A percentile compares a stretch with the other conserved stretches of the same genome.
phyloP scores from a whole-genome alignment of 1,140 invertebrate genomes.

The Zaprionus kolodkinae region DNA sequence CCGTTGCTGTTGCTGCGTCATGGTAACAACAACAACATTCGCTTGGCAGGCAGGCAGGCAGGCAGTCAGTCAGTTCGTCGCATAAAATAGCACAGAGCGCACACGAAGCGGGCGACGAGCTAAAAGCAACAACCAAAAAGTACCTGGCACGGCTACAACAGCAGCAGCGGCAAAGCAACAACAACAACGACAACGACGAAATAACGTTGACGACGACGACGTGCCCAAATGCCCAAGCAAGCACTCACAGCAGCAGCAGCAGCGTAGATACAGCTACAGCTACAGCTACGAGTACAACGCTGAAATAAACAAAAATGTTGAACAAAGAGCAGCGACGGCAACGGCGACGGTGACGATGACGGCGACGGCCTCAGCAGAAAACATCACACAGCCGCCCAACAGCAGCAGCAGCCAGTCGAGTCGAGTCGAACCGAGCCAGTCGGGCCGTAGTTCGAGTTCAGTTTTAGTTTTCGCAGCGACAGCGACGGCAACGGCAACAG shows the following conservation, averaged over 20 bases:
- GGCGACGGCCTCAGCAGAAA: slow-evolving; percentile 40
- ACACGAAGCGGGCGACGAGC: slow-evolving; percentile 64
- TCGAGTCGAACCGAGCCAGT: slow-evolving; percentile 1
- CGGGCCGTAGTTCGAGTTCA: slow-evolving; percentile 61
- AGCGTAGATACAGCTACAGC: slow-evolving; percentile 71
- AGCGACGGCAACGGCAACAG: slow-evolving; percentile 50
- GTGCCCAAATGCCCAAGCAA: slow-evolving; percentile 71
- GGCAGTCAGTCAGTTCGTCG: slow-evolving; percentile 62
- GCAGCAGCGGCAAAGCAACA: neutral
- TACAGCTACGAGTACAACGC: slow-evolving; percentile 42
- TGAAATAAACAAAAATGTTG: slow-evolving; percentile 82
- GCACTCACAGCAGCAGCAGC: slow-evolving; percentile 56
- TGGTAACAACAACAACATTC: slow-evolving; percentile 59
- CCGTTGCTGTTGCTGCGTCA: slow-evolving; percentile 55
- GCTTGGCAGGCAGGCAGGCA: slow-evolving; percentile 41
- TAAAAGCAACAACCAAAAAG: slow-evolving; percentile 66
- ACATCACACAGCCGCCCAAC: slow-evolving; percentile 24
- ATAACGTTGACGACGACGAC: slow-evolving; percentile 38
- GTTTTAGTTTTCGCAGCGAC: slow-evolving; percentile 71
- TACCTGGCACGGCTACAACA: slow-evolving; percentile 47
- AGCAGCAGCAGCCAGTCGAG: slow-evolving; percentile 8
- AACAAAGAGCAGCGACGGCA: slow-evolving; percentile 58
- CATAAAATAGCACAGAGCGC: slow-evolving; percentile 80
- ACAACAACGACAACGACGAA: slow-evolving; percentile 24
- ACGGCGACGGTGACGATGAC: slow-evolving; percentile 19